Evolutionary conservation across 2,113 vertebrate genomes (phyloP).

Genomic region (Lepus timidus): DNA sequence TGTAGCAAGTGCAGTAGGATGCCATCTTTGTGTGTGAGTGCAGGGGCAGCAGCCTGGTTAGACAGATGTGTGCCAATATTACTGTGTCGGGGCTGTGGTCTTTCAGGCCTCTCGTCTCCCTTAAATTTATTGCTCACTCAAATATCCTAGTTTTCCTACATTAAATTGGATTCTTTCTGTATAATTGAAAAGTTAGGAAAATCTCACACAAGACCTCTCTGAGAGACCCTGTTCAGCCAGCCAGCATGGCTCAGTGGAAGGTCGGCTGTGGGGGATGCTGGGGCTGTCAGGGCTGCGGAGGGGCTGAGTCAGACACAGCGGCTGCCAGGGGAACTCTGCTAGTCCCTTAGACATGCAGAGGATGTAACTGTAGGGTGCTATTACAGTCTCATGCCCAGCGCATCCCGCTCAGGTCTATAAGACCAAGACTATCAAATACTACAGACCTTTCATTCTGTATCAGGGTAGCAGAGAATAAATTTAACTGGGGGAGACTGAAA

Average conservation of each 20-base stretch:
- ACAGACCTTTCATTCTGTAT: neutral
- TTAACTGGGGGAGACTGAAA: constrained; percentile 48
- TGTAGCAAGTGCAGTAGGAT: neutral
- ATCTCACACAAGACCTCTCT: neutral
- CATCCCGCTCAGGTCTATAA: neutral
- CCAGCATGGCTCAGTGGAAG: too few relatives aligned
- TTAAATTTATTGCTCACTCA: neutral
- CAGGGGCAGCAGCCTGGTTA: neutral
- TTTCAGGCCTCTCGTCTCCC: neutral
- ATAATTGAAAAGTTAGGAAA: neutral
- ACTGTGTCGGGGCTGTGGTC: neutral
- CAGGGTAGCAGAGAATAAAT: neutral
- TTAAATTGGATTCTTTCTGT: neutral
- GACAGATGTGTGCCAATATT: neutral
- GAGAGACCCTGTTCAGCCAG: neutral
- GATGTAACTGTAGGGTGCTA: constrained; percentile 25
- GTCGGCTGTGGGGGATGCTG: too few relatives aligned
- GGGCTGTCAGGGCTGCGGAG: neutral
- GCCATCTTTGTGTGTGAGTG: neutral
- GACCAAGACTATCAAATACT: constrained; percentile 63
- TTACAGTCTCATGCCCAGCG: constrained; percentile 1
- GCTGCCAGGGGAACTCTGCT: constrained; percentile 1
- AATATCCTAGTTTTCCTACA: neutral
- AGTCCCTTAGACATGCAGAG: neutral
- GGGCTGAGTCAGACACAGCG: constrained; percentile 14